These are phyloP conservation scores for Papilio aristodemus DNA, from an alignment of 1,140 invertebrate genomes.

Conservation along the genomic window DNA sequence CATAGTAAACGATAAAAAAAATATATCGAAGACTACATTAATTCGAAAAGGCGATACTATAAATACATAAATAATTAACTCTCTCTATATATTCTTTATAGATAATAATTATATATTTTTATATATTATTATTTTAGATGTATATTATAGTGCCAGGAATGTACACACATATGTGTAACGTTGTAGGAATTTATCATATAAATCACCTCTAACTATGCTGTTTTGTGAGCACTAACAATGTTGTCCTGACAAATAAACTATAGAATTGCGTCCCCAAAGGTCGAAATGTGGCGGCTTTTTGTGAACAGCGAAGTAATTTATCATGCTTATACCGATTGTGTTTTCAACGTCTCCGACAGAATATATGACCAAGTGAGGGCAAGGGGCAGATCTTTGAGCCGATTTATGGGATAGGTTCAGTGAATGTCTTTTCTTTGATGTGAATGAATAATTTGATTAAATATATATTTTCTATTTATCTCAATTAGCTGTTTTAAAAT, in stretches of 20 bases:
- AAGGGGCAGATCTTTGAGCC: neutral
- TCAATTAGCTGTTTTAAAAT: too few relatives aligned
- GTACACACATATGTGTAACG: neutral
- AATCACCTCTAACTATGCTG: constrained; percentile 9
- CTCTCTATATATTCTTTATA: too few relatives aligned
- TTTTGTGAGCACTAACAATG: constrained; percentile 14
- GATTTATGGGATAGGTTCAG: neutral
- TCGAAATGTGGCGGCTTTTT: neutral
- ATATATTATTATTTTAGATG: neutral
- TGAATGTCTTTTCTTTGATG: too few relatives aligned
- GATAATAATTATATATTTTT: too few relatives aligned
- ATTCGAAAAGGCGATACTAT: too few relatives aligned
- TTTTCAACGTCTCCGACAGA: neutral
- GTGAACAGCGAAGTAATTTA: constrained; percentile 14
- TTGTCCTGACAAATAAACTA: constrained; percentile 15
- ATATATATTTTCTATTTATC: too few relatives aligned
- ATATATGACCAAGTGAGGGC: neutral
- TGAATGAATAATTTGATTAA: too few relatives aligned
- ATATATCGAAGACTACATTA: too few relatives aligned
- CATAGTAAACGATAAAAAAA: too few relatives aligned
- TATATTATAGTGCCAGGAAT: neutral
- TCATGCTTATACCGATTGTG: constrained; percentile 15
- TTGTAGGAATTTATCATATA: neutral
- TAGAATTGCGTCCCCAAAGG: neutral
- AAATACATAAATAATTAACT: too few relatives aligned